Conservation (phyloP, 2,888 invertebrate species). For the Cephus pulcher region DNA sequence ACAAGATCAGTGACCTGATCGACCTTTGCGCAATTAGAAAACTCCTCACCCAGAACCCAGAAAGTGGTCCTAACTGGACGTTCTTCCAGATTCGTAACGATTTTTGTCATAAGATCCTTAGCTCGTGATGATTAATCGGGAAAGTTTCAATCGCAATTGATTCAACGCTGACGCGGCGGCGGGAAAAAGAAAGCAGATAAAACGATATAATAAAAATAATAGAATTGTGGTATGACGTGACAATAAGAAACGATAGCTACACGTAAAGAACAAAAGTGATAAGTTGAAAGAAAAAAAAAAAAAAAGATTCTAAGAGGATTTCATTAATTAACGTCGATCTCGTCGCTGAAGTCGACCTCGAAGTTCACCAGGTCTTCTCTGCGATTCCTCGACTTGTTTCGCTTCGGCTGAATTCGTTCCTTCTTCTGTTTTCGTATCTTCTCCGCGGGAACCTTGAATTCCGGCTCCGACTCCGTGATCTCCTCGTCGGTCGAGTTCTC, state of each 20-base stretch:
- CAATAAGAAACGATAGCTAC: background rate
- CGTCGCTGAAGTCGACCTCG: constrained; percentile 47
- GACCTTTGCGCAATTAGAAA: background rate
- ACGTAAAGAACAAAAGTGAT: background rate
- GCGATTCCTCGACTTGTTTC: constrained; percentile 31
- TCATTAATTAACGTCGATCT: constrained; percentile 25
- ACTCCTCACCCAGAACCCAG: background rate
- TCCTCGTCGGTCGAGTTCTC: constrained; percentile 32
- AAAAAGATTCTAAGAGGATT: background rate
- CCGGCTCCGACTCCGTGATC: constrained; percentile 18
- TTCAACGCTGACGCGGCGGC: background rate
- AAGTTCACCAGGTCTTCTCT: constrained; percentile 22
- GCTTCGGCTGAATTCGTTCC: constrained; percentile 10
- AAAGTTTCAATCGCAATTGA: background rate
- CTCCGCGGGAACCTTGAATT: constrained; percentile 39
- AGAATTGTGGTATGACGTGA: background rate
- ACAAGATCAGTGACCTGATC: background rate
- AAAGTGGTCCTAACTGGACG: background rate
- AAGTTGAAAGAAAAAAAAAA: background rate
- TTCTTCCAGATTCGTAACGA: background rate
- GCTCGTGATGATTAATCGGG: background rate
- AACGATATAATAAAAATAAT: background rate
- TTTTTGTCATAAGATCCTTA: background rate
- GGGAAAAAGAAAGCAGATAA: background rate
- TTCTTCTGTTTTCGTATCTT: constrained; percentile 24